Percentiles rank a stretch among this genome's conserved stretches.
Evolutionary conservation across 2,888 invertebrate genomes (phyloP).

Genomic region (Eilema griseolum): DNA sequence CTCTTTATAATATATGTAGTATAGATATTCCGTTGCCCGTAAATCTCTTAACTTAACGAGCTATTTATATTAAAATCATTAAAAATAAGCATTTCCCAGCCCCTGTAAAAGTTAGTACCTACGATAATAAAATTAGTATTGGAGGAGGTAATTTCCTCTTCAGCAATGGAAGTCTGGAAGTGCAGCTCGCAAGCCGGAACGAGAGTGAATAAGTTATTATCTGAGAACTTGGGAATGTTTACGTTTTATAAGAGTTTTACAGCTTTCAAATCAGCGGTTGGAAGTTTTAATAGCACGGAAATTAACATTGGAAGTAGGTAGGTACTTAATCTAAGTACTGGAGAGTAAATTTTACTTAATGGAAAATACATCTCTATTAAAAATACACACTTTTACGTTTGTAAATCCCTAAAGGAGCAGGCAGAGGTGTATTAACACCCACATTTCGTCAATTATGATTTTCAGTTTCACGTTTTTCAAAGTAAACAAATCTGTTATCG

Average conservation of each 20-base stretch:
- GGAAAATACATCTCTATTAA: too few relatives aligned
- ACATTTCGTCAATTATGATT: too few relatives aligned
- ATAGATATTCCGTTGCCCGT: too few relatives aligned
- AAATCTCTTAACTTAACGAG: background rate
- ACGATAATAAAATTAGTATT: slow-evolving; percentile 19
- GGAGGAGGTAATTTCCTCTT: slow-evolving; percentile 15
- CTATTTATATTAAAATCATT: slow-evolving; percentile 7
- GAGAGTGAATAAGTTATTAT: slow-evolving; percentile 5
- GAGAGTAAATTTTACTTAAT: too few relatives aligned
- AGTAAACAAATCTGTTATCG: too few relatives aligned
- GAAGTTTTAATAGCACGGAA: background rate
- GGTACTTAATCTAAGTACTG: too few relatives aligned
- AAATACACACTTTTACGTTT: too few relatives aligned
- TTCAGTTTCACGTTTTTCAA: too few relatives aligned
- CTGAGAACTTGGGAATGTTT: slow-evolving; percentile 1
- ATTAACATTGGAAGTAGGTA: too few relatives aligned
- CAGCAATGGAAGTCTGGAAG: background rate
- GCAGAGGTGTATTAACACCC: too few relatives aligned
- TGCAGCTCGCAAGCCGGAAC: background rate
- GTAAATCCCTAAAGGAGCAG: too few relatives aligned
- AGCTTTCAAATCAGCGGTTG: background rate
- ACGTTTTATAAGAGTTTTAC: background rate
- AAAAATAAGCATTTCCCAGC: slow-evolving; percentile 9
- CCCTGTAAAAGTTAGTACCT: slow-evolving; percentile 16
- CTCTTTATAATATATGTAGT: too few relatives aligned